phyloP scores from a whole-genome alignment of 1,140 invertebrate genomes.

The Drosophila orosa region DNA sequence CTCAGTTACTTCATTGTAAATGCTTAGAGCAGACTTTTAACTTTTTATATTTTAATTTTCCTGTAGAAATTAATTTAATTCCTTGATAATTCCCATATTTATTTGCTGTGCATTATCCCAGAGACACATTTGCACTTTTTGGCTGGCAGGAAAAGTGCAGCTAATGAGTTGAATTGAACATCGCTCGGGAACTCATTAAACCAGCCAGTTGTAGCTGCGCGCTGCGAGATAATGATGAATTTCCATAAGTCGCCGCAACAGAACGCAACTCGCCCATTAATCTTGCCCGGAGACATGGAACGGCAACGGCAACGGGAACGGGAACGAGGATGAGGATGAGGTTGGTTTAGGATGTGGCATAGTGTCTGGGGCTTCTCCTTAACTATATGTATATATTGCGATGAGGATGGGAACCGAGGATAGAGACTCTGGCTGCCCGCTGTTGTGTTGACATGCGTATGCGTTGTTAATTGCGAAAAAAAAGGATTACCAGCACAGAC shows the following conservation, averaged over 20 bases:
- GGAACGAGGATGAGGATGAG: slow-evolving; percentile 11
- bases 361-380: slow-evolving; percentile 18
- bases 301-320: slow-evolving; percentile 26
- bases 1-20: background rate
- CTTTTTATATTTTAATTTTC: background rate
- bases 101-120: slow-evolving; percentile 13
- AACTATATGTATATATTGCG: slow-evolving; percentile 19
- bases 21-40: background rate
- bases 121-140: slow-evolving; percentile 70
- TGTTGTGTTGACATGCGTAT: slow-evolving; percentile 80
- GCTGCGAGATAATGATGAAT: slow-evolving; percentile 77
- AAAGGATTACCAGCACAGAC: slow-evolving; percentile 65
- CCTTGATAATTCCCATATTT: fast-evolving
- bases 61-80: background rate
- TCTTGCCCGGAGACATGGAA: slow-evolving; percentile 70
- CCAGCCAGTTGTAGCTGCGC: slow-evolving; percentile 45
- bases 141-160: slow-evolving; percentile 73
- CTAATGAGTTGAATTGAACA: slow-evolving; percentile 82
- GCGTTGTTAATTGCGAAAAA: slow-evolving; percentile 83
- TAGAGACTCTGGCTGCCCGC: slow-evolving; percentile 38
- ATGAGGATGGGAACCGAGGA: slow-evolving; percentile 6
- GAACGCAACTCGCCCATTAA: slow-evolving; percentile 79
- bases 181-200: slow-evolving; percentile 81
- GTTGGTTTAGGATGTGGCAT: slow-evolving; percentile 44
- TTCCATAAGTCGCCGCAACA: slow-evolving; percentile 79